Conservation (phyloP, 2,797 vertebrate genomes). For the Sebastes minor region DNA sequence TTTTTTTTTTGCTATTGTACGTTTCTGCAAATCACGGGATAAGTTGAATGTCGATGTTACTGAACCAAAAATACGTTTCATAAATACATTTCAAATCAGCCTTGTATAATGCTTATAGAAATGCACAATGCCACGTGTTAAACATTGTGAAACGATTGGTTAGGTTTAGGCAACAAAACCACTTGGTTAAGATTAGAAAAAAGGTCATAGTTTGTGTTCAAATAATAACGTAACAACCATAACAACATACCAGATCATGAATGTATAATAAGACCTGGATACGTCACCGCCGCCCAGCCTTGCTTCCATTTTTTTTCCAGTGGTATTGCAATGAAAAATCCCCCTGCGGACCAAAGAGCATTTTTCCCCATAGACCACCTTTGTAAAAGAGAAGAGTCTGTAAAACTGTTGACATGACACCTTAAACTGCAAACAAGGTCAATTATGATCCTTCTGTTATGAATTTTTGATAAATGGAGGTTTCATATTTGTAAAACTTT, state of each 20-base stretch:
- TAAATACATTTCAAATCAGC: not conserved
- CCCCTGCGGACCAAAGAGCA: no score
- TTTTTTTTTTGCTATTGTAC: not conserved
- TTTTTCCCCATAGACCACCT: no score
- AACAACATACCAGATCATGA: not conserved
- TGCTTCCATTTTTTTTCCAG: no score
- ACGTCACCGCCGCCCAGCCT: no score
- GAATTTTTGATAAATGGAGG: no score
- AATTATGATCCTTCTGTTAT: no score
- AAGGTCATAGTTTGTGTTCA: not conserved
- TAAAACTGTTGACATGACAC: no score
- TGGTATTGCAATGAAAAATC: no score
- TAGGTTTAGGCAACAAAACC: not conserved
- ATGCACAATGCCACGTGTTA: not conserved
- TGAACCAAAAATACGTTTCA: not conserved
- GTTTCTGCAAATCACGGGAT: not conserved
- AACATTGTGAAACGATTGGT: not conserved
- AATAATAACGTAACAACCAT: not conserved
- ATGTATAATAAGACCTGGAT: no score
- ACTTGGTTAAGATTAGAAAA: not conserved
- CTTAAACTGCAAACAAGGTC: no score
- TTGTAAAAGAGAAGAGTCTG: no score
- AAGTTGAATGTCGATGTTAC: not conserved
- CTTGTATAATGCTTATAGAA: rapidly evolving
- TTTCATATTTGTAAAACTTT: not conserved